phyloP scores from a whole-genome alignment of 2,888 invertebrate genomes.

The Chrysolina haemoptera region DNA sequence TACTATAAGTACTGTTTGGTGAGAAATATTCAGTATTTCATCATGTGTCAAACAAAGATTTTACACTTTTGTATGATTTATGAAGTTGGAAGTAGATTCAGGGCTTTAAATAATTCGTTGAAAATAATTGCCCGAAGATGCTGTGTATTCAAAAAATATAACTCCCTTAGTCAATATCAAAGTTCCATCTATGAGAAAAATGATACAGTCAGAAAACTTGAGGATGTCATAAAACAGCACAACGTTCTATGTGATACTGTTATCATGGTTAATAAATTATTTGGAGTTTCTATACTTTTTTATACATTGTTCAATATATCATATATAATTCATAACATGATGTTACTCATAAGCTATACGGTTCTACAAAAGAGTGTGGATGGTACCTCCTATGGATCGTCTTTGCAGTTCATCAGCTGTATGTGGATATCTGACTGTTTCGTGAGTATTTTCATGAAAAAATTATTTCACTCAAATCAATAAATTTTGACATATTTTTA shows the following conservation, averaged over 20 bases:
- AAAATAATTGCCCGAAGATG: not conserved
- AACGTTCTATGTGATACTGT: constrained; percentile 22
- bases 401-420: constrained; percentile 12
- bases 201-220: constrained; percentile 15
- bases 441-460: constrained; percentile 11
- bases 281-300: constrained; percentile 11
- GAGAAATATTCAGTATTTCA: not conserved
- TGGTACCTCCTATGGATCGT: not conserved
- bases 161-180: not conserved
- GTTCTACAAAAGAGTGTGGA: constrained; percentile 2
- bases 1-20: constrained; percentile 4
- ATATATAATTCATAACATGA: not conserved
- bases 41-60: not conserved
- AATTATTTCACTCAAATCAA: not conserved
- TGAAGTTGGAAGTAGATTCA: constrained; percentile 5
- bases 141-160: not conserved
- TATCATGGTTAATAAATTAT: constrained; percentile 5
- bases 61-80: not conserved
- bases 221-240: not conserved
- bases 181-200: not conserved
- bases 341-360: constrained; percentile 17
- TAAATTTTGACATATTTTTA: no score
- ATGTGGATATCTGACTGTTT: constrained; percentile 16
- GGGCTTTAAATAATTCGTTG: not conserved
- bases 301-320: constrained; percentile 7